phyloP scores from a whole-genome alignment of 2,888 invertebrate species.

The Agapetus fuscipes region DNA sequence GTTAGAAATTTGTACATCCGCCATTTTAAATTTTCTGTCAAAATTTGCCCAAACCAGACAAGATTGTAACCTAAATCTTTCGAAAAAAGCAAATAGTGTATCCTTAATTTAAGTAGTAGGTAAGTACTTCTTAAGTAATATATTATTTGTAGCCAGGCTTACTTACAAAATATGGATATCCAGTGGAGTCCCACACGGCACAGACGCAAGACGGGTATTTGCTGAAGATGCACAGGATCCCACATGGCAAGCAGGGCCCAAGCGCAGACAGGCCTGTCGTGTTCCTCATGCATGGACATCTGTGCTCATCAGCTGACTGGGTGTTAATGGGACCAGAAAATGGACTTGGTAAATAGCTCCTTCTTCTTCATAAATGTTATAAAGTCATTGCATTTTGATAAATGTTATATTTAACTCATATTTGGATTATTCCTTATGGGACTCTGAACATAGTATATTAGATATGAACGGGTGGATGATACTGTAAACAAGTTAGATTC shows the following conservation, averaged over 20 bases:
- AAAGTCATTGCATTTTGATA: neutral
- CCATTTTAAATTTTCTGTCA: no score
- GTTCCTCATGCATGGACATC: constrained; percentile 60
- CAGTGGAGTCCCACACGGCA: constrained; percentile 42
- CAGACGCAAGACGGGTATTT: constrained; percentile 60
- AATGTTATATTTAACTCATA: no score
- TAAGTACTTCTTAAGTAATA: neutral
- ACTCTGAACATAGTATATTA: no score
- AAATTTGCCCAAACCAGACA: no score
- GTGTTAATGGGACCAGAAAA: constrained; percentile 59
- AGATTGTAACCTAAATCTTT: neutral
- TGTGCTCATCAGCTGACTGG: constrained; percentile 66
- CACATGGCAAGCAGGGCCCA: constrained; percentile 28
- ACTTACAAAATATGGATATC: constrained; percentile 44
- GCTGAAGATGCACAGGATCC: constrained; percentile 55
- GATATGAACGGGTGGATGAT: no score
- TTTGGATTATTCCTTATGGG: no score
- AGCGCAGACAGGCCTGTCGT: constrained; percentile 30
- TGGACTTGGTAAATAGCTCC: constrained; percentile 61
- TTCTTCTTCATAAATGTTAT: no score
- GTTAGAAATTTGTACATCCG: no score
- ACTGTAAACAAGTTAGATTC: no score
- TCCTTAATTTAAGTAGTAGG: no score
- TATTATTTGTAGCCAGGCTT: constrained; percentile 32
- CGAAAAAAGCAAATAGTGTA: neutral